phyloP scores from a whole-genome alignment of 1,140 invertebrate genomes.

The Neotoxoptera formosana region DNA sequence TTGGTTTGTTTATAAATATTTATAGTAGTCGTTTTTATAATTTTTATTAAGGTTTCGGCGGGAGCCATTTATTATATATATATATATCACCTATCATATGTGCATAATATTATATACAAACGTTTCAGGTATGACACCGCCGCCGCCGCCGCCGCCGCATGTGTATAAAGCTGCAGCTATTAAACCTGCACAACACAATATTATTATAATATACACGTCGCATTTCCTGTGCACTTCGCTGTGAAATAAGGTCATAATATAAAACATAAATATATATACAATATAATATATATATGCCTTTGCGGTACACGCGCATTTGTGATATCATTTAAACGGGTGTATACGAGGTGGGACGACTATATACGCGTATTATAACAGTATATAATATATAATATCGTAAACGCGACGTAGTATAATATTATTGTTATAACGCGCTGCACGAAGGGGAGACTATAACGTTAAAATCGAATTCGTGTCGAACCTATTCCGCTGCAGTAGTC shows the following conservation, averaged over 20 bases:
- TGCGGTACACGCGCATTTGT: neutral
- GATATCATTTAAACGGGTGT: neutral
- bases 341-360: too few species aligned
- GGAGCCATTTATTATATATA: neutral
- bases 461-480: neutral
- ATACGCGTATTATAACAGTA: too few species aligned
- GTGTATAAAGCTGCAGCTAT: too few species aligned
- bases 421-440: neutral
- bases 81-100: too few species aligned
- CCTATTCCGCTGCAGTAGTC: neutral
- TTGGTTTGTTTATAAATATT: conserved; percentile 47
- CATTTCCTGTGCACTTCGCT: neutral
- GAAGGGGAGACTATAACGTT: neutral
- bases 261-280: too few species aligned
- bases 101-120: neutral
- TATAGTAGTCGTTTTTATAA: conserved; percentile 37
- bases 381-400: neutral
- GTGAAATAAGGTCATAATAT: neutral
- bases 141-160: too few species aligned
- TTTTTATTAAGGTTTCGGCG: neutral
- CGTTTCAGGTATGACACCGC: neutral
- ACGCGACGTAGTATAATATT: neutral
- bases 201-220: neutral
- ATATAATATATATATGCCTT: too few species aligned
- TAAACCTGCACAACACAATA: neutral